These are phyloP conservation scores for Melierax canorus DNA, from an alignment of 2,113 vertebrate species.

Conservation along the genomic window DNA sequence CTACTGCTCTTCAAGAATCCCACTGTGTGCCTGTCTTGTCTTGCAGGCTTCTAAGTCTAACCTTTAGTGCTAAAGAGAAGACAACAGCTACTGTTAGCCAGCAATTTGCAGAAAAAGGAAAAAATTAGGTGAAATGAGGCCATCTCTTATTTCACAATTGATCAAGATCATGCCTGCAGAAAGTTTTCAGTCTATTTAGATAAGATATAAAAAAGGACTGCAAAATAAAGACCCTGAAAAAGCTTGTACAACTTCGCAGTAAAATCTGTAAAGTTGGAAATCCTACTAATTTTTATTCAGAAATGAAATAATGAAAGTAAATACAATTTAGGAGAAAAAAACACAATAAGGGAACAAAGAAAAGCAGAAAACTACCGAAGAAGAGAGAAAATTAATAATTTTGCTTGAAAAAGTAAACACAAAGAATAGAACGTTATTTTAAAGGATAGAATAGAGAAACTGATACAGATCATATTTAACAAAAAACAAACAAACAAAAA, in stretches of 20 bases:
- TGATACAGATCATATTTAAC: fast-evolving
- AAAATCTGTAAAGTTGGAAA: not conserved
- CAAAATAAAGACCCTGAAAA: not conserved
- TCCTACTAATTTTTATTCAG: not conserved
- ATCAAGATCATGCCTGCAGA: not conserved
- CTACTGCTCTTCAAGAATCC: not conserved
- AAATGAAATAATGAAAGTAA: not conserved
- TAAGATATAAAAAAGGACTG: not conserved
- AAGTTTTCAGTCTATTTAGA: not conserved
- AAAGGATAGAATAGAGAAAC: fast-evolving
- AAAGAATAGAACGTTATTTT: fast-evolving
- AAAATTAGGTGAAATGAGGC: fast-evolving
- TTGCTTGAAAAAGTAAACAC: not conserved
- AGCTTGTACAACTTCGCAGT: not conserved
- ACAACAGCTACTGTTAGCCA: not conserved
- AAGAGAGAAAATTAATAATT: not conserved
- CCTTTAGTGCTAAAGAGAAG: not conserved
- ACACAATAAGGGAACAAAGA: not conserved
- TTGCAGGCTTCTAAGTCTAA: not conserved
- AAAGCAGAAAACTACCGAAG: not conserved
- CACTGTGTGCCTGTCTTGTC: not conserved
- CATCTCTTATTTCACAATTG: not conserved
- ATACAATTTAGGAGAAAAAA: not conserved
- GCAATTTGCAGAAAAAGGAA: not conserved
- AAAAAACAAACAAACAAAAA: not conserved